These are phyloP conservation scores for Hepsetus odoe DNA, from an alignment of 2,113 vertebrate genomes.

Conservation along the genomic window DNA sequence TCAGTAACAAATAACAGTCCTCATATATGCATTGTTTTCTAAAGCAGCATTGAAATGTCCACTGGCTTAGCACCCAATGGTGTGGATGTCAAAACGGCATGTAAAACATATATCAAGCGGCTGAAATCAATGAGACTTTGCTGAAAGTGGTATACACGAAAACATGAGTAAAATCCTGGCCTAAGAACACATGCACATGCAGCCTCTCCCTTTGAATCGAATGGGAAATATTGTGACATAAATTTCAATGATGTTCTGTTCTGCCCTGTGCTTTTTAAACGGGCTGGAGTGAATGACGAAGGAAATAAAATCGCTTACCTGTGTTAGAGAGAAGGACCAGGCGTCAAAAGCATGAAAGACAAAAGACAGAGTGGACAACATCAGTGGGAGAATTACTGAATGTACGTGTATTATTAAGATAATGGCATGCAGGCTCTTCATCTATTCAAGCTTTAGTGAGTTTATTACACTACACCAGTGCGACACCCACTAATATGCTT, in stretches of 20 bases:
- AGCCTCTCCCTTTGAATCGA: neutral
- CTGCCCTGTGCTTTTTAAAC: slow-evolving; percentile 5
- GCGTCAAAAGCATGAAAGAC: neutral
- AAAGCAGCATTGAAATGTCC: neutral
- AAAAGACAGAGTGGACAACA: neutral
- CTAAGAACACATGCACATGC: neutral
- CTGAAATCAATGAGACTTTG: neutral
- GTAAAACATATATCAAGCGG: slow-evolving; percentile 6
- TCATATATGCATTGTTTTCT: slow-evolving; percentile 3
- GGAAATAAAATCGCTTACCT: slow-evolving; percentile 5
- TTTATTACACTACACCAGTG: neutral
- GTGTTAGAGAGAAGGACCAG: neutral
- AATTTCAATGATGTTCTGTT: neutral
- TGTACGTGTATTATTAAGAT: neutral
- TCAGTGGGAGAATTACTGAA: neutral
- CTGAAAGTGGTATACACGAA: neutral
- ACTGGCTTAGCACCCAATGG: neutral
- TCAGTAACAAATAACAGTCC: slow-evolving; percentile 4
- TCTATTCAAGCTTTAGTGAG: neutral
- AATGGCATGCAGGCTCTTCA: neutral
- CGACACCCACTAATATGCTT: no score
- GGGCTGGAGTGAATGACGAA: neutral
- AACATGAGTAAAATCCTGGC: neutral
- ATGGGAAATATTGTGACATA: neutral
- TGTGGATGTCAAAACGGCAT: neutral